Evolutionary conservation across 2,888 invertebrate species (phyloP), one percentile per base, ranked within the genome.

Genomic region (Drosophila robusta): DNA sequence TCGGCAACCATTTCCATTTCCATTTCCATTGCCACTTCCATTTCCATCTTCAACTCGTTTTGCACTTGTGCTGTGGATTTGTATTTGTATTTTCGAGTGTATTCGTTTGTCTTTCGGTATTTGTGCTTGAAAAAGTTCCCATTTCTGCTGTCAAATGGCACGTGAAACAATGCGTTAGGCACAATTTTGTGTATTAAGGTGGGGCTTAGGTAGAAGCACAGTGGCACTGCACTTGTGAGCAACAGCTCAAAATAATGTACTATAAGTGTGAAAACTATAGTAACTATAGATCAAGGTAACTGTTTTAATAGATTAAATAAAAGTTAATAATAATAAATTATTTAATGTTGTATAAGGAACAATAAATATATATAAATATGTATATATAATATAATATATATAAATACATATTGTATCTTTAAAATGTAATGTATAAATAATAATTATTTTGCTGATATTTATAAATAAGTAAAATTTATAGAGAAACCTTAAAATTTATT

Each of bases 41-140:
- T 18, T 18, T 18, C 44, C 64, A 61, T 54, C 56, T 56, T 56
- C 56, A 64, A 56, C 70, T 47, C 56, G 56, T 57, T 56, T 32
- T 47, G 47, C 49, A 58, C 44, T 61, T 52, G 44, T 26, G 38
- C 32, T 63, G 44, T 68, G 61, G 38, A 70, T 60, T 49, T 60
- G 63, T 67, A 75, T 82, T 70, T 75, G 72, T 55, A 66, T 75
- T 67, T 69, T 80, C 63, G 70, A 85, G 75, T 66, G 70, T 72
- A 69, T 82, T 75, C 80, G 79, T 81, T 72, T 83, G 73, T 78
- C 69, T 78, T 76, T 80, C 58, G 64, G 69, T 61, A 60, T 78
- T 78, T 71, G 78, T 76, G 81, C 80, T 78, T 69, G 73, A 78
- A 77, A 80, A 83, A 83, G 79, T 87, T 86, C 81, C 74, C 83